phyloP scores from a whole-genome alignment of 2,797 vertebrate species.

The Poecile montanus region DNA sequence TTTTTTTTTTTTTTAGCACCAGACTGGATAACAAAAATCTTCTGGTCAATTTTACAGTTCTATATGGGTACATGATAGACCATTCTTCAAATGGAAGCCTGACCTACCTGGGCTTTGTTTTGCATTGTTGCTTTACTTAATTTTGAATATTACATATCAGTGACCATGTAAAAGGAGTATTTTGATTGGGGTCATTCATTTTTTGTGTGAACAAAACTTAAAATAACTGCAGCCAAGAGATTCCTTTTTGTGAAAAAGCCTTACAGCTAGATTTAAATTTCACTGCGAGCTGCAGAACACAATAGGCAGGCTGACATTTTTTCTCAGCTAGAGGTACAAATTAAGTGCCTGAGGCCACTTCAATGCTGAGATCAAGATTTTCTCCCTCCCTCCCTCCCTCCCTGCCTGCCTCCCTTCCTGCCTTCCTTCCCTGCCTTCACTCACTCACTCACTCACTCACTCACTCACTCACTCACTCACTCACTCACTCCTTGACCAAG shows the following conservation, averaged over 20 bases:
- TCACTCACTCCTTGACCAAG: neutral
- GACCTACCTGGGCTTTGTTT: neutral
- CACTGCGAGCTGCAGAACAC: neutral
- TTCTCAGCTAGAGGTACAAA: neutral
- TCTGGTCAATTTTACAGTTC: neutral
- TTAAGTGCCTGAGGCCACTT: neutral
- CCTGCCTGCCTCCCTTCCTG: neutral
- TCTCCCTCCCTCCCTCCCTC: neutral
- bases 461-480: too few relatives aligned
- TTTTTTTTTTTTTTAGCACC: neutral
- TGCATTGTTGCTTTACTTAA: neutral
- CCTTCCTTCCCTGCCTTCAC: too few relatives aligned
- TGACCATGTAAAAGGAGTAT: neutral
- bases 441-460: too few relatives aligned
- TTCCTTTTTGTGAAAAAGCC: neutral
- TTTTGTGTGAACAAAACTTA: neutral
- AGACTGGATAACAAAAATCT: neutral
- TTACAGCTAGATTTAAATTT: neutral
- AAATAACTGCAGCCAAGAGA: neutral
- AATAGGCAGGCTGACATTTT: neutral
- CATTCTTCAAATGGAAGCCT: neutral
- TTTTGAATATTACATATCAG: neutral
- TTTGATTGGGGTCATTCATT: neutral
- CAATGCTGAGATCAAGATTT: neutral
- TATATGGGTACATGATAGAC: neutral